phyloP scores from a whole-genome alignment of 1,140 invertebrate genomes.

The Stegodyphus mimosarum region DNA sequence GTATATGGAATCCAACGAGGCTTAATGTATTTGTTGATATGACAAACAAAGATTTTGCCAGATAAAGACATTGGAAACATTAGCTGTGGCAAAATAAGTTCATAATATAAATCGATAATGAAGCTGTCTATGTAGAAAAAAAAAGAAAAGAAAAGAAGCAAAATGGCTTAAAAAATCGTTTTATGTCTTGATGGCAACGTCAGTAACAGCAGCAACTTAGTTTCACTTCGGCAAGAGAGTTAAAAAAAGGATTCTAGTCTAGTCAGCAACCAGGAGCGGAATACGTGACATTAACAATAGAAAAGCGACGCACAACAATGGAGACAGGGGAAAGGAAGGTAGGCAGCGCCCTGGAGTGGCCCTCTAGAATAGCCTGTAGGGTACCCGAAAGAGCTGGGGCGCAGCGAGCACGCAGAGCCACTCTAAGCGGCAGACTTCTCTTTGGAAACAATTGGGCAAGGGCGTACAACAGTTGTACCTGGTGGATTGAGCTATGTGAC shows the following conservation, averaged over 20 bases:
- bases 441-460: conserved; percentile 46
- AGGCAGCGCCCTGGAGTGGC: background rate
- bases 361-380: conserved; percentile 26
- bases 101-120: too few relatives aligned
- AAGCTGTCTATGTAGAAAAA: background rate
- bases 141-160: background rate
- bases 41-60: too few relatives aligned
- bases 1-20: too few relatives aligned
- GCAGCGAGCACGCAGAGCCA: conserved; percentile 39
- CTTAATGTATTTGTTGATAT: too few relatives aligned
- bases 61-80: too few relatives aligned
- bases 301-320: conserved; percentile 28
- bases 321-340: background rate
- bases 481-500: background rate
- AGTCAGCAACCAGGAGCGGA: conserved; percentile 21
- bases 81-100: too few relatives aligned
- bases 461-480: conserved; percentile 35
- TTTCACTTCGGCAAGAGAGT: background rate
- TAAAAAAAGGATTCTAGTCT: background rate
- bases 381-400: conserved; percentile 4
- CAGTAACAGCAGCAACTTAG: background rate
- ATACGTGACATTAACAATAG: conserved; percentile 44
- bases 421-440: conserved; percentile 15
- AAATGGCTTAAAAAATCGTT: background rate
- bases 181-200: background rate